Percentiles rank a stretch among this genome's conserved stretches.
Conservation (phyloP, 2,797 vertebrate species). For the Leptodactylus fallax region DNA sequence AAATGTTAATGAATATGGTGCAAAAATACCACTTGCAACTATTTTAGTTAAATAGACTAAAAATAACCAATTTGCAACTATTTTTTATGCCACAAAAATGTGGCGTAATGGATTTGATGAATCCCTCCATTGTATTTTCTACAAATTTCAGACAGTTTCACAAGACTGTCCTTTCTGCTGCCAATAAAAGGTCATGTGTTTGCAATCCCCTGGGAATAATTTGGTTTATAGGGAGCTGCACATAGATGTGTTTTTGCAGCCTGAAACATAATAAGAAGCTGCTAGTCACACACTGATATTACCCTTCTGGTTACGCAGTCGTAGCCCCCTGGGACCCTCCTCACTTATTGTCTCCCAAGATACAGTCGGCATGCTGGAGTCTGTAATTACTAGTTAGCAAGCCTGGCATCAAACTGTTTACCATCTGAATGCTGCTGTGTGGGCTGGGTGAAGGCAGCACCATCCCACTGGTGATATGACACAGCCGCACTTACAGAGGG, state of each 20-base stretch:
- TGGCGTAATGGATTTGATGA: no score
- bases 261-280: background rate
- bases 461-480: slow-evolving; percentile 46
- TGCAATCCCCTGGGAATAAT: background rate
- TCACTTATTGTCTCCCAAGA: slow-evolving; percentile 34
- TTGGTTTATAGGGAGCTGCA: background rate
- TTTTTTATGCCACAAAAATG: no score
- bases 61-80: no score
- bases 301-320: background rate
- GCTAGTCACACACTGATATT: background rate
- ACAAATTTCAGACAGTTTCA: no score
- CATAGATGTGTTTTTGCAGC: background rate
- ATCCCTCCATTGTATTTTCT: no score
- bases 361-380: slow-evolving; percentile 31
- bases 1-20: no score
- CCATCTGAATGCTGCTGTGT: slow-evolving; percentile 50
- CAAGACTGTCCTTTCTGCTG: no score
- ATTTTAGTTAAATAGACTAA: no score
- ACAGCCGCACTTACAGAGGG: background rate
- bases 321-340: slow-evolving; percentile 2
- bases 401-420: slow-evolving; percentile 51
- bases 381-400: slow-evolving; percentile 55
- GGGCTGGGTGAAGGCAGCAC: slow-evolving; percentile 45
- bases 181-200: background rate
- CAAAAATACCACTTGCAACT: no score